Evolutionary conservation across 1,140 invertebrate genomes (phyloP), one percentile per base, ranked within the genome.

Genomic region (Bemisia tabaci): DNA sequence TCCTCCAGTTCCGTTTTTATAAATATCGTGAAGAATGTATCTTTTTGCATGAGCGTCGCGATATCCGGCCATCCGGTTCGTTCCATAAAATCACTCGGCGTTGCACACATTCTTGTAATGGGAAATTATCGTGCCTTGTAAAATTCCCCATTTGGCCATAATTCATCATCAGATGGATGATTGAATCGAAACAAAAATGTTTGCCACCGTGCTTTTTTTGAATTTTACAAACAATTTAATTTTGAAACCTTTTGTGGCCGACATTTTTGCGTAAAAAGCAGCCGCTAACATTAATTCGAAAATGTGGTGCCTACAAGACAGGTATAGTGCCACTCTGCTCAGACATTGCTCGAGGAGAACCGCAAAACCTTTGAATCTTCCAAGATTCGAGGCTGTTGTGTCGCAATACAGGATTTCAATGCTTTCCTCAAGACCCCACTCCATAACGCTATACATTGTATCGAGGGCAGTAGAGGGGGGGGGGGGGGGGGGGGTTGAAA

Each of bases 121-220:
- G 75, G 71, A 76, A 75, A 60, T 59, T 63, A 65, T 63, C 65
- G 72, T 74, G 74, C 26, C 71, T 70, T 68, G 72, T 74, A 68
- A 76, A 75, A 68, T 76, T 74, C 2, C 72, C 73, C 12, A 75
- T 74, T 68, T 73, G 71, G 1, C 72, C 75, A 65, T 72, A 76
- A 71, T 76, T 75, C 22, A 71, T 59, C 48, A 24, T 63, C 61
- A 24, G 70, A 67, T 71, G 69, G 26, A 71, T 61, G 11, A 71
- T 27, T 65, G 33, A 59, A 64, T 70, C 70, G 26, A 71, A 70
- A 64, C 70, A 70, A 67, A 33, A 73, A 71, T 48, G 5, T 48
- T 48, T 48, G 17, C 33, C 33, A n/a, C n/a, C n/a, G n/a, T n/a
- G n/a, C n/a, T n/a, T n/a, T n/a, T 60, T 65, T 64, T 48, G 64